Base-by-base conservation (phyloP, 2,797 vertebrate genomes). In the Smutsia temminckii region DNA sequence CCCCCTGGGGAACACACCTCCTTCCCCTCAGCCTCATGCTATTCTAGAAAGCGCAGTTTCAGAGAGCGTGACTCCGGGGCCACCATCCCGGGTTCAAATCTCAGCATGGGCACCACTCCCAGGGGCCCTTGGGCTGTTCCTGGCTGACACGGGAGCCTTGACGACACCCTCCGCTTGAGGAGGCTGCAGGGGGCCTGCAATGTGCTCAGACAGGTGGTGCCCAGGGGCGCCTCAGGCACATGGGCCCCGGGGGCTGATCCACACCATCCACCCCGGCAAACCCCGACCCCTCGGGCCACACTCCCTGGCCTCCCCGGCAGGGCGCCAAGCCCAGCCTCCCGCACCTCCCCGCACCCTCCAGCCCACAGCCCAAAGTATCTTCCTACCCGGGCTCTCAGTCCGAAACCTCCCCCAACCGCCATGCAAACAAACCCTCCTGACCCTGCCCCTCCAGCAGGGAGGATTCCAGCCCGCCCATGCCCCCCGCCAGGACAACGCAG, bases 231-330 rank as follows among this genome's bases (percentile, higher is more conserved):
- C 46, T 46, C 59, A 0, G 0, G 71, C 10, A 16, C 3, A 4
- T 0, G 2, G 9, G 21, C 46, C 61, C 11, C 0, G 2, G 2
- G 1, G 6, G n/a, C 64, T 17, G 6, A 49, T 13, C 14, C 2
- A 17, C 3, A 16, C 55, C 0, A 3, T 11, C 49, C 8, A 46
- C 16, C 53, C 75, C 2, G 20, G 12, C 25, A 6, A 25, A 27
- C 6, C 17, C 25, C 21, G n/a, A 40, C 51, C 57, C 3, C 0
- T 2, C 53, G 40, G 2, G 75, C 55, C 66, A 16, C 1, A 0
- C 20, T 16, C 69, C 40, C 1, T 6, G 2, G 88, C 42, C 46
- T 46, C 46, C 46, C 46, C 46, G 0, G 1, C 20, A 4, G 64
- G 23, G n/a, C 46, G 0, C 37, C 68, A 14, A 42, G 64, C 20